phyloP scores from a whole-genome alignment of 2,113 vertebrate species.

The Corvus cornix region DNA sequence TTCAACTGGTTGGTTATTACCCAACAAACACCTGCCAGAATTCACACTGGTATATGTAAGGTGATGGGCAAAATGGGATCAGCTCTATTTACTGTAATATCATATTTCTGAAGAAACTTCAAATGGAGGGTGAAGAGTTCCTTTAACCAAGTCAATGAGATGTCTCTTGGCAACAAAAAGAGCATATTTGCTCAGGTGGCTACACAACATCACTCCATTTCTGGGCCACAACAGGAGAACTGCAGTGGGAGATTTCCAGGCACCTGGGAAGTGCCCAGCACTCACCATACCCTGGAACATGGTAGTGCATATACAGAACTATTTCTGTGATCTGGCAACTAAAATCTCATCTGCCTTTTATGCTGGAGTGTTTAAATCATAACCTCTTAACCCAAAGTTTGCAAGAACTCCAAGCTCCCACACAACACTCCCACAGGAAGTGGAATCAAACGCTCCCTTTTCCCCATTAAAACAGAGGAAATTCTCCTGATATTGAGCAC shows the following conservation, averaged over 20 bases:
- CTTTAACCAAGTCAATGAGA: background rate
- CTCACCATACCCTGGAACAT: background rate
- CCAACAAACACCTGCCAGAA: background rate
- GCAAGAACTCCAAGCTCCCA: background rate
- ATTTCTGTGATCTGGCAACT: background rate
- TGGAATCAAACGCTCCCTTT: background rate
- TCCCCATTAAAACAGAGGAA: background rate
- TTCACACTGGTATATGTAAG: rapidly evolving
- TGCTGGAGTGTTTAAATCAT: background rate
- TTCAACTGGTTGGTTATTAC: background rate
- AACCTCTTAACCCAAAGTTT: background rate
- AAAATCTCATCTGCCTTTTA: background rate
- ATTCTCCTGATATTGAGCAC: background rate
- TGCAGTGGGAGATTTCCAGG: background rate
- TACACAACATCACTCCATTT: background rate
- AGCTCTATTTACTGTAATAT: background rate
- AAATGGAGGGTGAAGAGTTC: background rate
- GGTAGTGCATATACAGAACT: background rate
- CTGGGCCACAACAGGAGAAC: rapidly evolving
- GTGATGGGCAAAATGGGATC: background rate
- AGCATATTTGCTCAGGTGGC: background rate
- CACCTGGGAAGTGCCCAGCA: background rate
- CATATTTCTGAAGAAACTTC: background rate
- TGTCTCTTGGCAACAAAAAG: background rate
- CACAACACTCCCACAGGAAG: background rate